Evolutionary conservation across 2,888 invertebrate species (phyloP), one percentile per base, ranked within the genome.

Genomic region (Helobdella robusta): DNA sequence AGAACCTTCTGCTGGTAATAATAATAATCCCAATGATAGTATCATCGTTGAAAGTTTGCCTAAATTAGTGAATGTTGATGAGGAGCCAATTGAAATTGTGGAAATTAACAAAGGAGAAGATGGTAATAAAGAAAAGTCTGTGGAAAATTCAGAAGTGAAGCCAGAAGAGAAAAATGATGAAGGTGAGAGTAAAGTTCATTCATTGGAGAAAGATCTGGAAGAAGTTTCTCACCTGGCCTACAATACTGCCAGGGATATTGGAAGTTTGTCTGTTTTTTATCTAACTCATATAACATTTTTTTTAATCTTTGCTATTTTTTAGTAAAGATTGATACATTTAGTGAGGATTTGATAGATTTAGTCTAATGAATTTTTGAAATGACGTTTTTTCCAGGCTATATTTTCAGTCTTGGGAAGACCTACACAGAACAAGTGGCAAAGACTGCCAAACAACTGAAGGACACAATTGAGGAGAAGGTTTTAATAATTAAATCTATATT

Each of bases 401-500:
- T 72, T 20, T 69, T 64, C 52, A 67, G 40, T 8, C 65, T 72
- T 62, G 72, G 72, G 18, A 72, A 70, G 52, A 61, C 68, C 8
- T 70, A 70, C 11, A 59, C 93, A 44, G 90, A 90, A 76, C 66
- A 68, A 30, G 94, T 94, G 67, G 91, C 93, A 46, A 90, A 91
- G 76, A 89, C 90, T 68, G 86, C 89, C 72, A 89, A 86, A 73
- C 91, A 92, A 83, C 88, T 94, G 77, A 93, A 94, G 84, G 90
- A 92, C 82, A 89, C 90, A 73, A 92, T 94, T 72, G 93, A 92
- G 81, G 91, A 93, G 83, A 93, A 91, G 68, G 71, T 71, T 40
- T 40, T n/a, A 40, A 40, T 40, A 40, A 52, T 52, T 23, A 52
- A 52, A 52, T 11, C 11, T 52, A 52, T 52, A 52, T 52, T 23